Evolutionary conservation across 2,888 invertebrate species (phyloP).

Genomic region (Drosophila paracracens): DNA sequence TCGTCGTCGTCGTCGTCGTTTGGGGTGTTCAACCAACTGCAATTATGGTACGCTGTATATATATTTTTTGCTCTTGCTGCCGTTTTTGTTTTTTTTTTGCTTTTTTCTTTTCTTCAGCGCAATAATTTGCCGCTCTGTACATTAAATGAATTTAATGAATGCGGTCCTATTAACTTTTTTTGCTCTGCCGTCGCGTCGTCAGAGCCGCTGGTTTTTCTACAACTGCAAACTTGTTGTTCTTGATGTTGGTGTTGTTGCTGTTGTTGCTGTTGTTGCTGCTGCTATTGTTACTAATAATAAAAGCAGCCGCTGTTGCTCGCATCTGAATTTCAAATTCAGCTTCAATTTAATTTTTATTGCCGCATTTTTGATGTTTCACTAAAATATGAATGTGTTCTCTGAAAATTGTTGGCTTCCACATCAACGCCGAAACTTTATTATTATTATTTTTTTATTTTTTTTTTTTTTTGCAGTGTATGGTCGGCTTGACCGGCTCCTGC

Average conservation of each 20-base stretch:
- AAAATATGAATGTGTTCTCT: conserved; percentile 50
- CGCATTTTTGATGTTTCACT: conserved; percentile 48
- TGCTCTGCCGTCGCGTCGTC: conserved; percentile 42
- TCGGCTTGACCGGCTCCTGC: conserved; percentile 23
- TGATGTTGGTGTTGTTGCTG: conserved; percentile 28
- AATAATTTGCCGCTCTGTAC: conserved; percentile 82
- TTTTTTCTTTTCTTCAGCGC: conserved; percentile 67
- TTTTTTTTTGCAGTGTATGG: background rate
- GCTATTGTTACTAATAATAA: conserved; percentile 70
- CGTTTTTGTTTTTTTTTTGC: conserved; percentile 21
- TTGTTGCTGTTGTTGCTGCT: background rate
- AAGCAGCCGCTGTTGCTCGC: conserved; percentile 60
- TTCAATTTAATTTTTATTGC: conserved; percentile 69
- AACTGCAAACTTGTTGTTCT: conserved; percentile 46
- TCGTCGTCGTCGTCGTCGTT: conserved; percentile 52
- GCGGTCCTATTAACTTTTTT: conserved; percentile 81
- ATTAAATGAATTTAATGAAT: conserved; percentile 84
- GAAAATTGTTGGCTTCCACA: conserved; percentile 46
- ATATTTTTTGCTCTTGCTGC: conserved; percentile 17
- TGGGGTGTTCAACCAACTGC: conserved; percentile 73
- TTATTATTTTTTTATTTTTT: background rate
- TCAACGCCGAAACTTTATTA: background rate
- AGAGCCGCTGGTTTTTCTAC: conserved; percentile 40
- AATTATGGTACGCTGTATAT: conserved; percentile 71
- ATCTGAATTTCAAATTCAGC: conserved; percentile 71